phyloP scores from a whole-genome alignment of 2,888 invertebrate genomes.

The Dryocosmus kuriphilus region DNA sequence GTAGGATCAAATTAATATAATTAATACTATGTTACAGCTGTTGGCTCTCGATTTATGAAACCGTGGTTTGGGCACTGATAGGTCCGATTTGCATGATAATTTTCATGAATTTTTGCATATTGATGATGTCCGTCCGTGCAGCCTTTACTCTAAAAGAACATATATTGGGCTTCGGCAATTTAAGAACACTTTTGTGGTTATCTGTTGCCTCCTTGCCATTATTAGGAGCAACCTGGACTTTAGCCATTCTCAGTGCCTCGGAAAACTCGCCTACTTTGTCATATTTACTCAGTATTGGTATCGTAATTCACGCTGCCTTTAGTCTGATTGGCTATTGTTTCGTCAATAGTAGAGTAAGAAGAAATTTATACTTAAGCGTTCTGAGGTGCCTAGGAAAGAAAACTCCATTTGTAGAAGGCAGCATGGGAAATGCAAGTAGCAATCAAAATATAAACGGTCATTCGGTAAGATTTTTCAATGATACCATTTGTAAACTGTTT shows the following conservation, averaged over 20 bases:
- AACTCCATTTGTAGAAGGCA: constrained; percentile 88
- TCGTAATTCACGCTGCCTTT: constrained; percentile 89
- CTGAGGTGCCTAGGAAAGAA: constrained; percentile 89
- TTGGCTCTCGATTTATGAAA: constrained; percentile 96
- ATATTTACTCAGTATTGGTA: constrained; percentile 87
- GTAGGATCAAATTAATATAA: constrained; percentile 12
- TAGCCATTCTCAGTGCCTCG: constrained; percentile 88
- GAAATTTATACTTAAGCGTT: constrained; percentile 85
- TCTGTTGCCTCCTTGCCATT: constrained; percentile 92
- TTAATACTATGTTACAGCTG: constrained; percentile 82
- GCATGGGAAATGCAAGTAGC: constrained; percentile 84
- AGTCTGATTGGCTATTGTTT: constrained; percentile 92
- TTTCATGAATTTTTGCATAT: constrained; percentile 86
- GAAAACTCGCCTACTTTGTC: constrained; percentile 86
- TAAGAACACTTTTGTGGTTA: constrained; percentile 90
- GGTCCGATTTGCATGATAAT: constrained; percentile 92
- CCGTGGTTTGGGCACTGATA: constrained; percentile 96
- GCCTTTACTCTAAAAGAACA: constrained; percentile 95
- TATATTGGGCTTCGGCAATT: constrained; percentile 85
- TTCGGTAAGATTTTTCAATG: constrained; percentile 76
- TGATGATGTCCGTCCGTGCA: constrained; percentile 92
- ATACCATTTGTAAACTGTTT: background rate
- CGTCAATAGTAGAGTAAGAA: constrained; percentile 90
- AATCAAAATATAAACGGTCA: constrained; percentile 86
- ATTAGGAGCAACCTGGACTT: constrained; percentile 91